These are phyloP conservation scores for Streptopelia turtur DNA, from an alignment of 2,797 vertebrate species.

Conservation along the genomic window DNA sequence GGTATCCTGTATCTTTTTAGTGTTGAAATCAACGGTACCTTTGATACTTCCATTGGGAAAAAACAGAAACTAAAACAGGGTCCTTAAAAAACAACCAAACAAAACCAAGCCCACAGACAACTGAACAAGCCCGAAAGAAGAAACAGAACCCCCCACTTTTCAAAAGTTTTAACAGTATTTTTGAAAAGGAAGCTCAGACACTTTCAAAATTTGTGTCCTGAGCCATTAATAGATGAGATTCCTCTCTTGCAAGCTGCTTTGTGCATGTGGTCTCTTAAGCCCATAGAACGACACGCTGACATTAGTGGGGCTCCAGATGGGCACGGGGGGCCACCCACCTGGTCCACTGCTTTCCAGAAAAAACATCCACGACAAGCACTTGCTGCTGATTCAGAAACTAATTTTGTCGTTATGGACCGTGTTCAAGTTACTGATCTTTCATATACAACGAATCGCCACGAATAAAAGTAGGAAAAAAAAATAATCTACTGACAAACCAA, in stretches of 20 bases:
- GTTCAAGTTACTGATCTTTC: neutral
- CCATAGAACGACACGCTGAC: neutral
- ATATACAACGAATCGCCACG: rapidly evolving
- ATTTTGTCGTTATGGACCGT: rapidly evolving
- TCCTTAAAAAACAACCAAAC: neutral
- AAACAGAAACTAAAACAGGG: neutral
- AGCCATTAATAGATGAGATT: neutral
- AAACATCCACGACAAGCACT: neutral
- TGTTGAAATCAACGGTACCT: neutral
- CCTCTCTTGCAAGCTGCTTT: neutral
- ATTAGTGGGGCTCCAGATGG: constrained; percentile 11
- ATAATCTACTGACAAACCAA: neutral
- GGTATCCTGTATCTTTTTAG: neutral
- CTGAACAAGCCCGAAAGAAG: neutral
- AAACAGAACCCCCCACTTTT: neutral
- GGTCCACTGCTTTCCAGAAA: neutral
- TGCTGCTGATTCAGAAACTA: neutral
- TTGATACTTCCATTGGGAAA: neutral
- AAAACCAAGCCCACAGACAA: neutral
- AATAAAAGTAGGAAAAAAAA: rapidly evolving
- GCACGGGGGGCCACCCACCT: neutral
- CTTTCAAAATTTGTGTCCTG: neutral
- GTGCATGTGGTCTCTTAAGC: neutral
- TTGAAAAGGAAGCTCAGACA: neutral
- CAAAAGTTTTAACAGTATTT: neutral